Base-by-base conservation (phyloP, 2,113 vertebrate genomes). In the Heliornis fulica region DNA sequence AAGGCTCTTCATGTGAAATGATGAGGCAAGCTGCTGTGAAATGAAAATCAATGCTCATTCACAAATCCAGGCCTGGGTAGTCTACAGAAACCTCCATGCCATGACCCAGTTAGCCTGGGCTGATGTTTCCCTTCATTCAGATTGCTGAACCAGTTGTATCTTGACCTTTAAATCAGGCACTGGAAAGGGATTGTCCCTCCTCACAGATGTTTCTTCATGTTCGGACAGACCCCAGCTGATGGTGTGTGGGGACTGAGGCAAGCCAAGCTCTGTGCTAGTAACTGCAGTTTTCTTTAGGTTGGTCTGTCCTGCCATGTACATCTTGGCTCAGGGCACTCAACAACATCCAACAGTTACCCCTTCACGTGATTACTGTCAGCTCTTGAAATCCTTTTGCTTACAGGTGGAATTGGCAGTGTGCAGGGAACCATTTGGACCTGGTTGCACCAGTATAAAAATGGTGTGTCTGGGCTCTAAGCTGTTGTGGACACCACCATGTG, bases 11-110 rank as follows among this genome's bases (percentile, higher is more conserved):
- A 26, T 83, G 82, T 34, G 82, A 80, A 54, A 72, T 64, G 82
- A 8, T 71, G 87, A 23, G 87, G 45, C 89, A 93, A 82, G 48
- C 84, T 89, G 72, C 87, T 72, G 87, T 83, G 82, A 79, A 80
- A 59, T 70, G 63, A 77, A 74, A 46, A 45, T 46, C 94, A 80
- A 21, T 38, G 92, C 68, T 94, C 79, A 31, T n/a, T 57, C 85
- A 29, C 23, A 65, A 25, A 48, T 32, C 74, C 77, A 10, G 57
- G 57, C 60, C 48, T 23, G 79, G 50, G 25, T 50, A 56, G 40
- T 20, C 36, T 7, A 28, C 57, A 54, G 38, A 60, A 45, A 63
- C 53, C 65, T 19, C 85, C 31, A 56, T 11, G 43, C 28, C 29
- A 16, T 26, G 9, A 1, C 46, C 51, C 2, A 2, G 45, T 32